phyloP scores from a whole-genome alignment of 2,113 vertebrate species.

The Protomyctophum bolini region DNA sequence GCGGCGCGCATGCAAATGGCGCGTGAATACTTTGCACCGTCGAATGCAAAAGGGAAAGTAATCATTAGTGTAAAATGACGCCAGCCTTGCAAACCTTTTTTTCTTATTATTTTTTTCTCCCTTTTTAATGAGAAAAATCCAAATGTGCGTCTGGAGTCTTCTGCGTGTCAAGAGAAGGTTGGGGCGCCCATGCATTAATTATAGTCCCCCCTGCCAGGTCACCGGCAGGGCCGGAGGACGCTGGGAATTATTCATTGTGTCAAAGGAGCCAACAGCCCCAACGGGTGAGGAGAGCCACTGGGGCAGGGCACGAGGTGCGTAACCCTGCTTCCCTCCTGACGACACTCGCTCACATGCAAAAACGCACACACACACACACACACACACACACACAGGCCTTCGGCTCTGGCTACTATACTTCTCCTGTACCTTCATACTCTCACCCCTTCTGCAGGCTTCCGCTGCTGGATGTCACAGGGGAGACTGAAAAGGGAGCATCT shows the following conservation, averaged over 20 bases:
- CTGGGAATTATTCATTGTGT: constrained; percentile 74
- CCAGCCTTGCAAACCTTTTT: neutral
- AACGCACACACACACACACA: constrained; percentile 15
- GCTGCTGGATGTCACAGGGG: constrained; percentile 60
- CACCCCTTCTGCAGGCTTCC: constrained; percentile 24
- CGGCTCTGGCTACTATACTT: constrained; percentile 22
- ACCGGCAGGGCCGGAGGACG: constrained; percentile 58
- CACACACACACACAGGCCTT: constrained; percentile 1
- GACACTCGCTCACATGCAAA: neutral
- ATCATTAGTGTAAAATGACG: neutral
- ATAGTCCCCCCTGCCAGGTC: constrained; percentile 61
- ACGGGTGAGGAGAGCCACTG: constrained; percentile 61
- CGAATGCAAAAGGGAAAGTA: neutral
- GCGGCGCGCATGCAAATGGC: constrained; percentile 42
- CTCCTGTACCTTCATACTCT: constrained; percentile 5
- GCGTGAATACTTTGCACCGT: constrained; percentile 25
- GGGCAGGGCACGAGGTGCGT: constrained; percentile 47
- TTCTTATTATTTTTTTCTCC: constrained; percentile 32
- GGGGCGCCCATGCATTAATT: constrained; percentile 62
- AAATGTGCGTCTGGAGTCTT: constrained; percentile 55
- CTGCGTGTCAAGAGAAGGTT: constrained; percentile 22
- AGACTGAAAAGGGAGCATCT: constrained; percentile 25
- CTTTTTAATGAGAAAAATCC: constrained; percentile 17
- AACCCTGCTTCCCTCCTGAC: constrained; percentile 24
- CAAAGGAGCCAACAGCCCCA: constrained; percentile 41